phyloP scores from a whole-genome alignment of 2,113 vertebrate species.

The Pterophyllum scalare region DNA sequence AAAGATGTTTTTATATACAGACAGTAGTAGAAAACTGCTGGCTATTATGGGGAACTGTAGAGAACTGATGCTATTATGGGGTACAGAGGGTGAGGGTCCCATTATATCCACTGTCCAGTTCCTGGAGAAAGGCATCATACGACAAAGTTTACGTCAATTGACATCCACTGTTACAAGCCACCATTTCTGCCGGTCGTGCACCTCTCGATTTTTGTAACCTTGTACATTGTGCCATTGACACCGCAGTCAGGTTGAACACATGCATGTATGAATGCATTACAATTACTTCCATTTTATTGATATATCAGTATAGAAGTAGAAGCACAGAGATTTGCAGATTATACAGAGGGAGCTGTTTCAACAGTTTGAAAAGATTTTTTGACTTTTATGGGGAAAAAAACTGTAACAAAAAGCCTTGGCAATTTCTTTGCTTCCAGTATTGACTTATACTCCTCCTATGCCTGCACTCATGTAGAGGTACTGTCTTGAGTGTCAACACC shows the following conservation, averaged over 20 bases:
- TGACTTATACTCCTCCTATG: no score
- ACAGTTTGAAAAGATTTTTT: background rate
- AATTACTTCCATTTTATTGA: background rate
- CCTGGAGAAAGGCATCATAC: no score
- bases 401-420: no score
- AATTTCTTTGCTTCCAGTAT: no score
- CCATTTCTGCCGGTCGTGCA: background rate
- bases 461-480: no score
- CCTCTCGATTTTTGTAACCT: background rate
- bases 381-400: background rate
- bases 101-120: no score
- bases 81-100: background rate
- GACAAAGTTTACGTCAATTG: background rate
- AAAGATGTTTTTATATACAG: background rate
- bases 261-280: background rate
- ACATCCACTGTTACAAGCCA: background rate
- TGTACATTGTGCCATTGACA: background rate
- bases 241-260: background rate
- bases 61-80: background rate
- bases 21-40: background rate
- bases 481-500: background rate
- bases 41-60: no score
- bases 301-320: background rate
- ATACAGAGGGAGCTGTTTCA: background rate
- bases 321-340: background rate